These are phyloP conservation scores for Tachysurus fulvidraco DNA, from an alignment of 2,113 vertebrate species.

Conservation along the genomic window DNA sequence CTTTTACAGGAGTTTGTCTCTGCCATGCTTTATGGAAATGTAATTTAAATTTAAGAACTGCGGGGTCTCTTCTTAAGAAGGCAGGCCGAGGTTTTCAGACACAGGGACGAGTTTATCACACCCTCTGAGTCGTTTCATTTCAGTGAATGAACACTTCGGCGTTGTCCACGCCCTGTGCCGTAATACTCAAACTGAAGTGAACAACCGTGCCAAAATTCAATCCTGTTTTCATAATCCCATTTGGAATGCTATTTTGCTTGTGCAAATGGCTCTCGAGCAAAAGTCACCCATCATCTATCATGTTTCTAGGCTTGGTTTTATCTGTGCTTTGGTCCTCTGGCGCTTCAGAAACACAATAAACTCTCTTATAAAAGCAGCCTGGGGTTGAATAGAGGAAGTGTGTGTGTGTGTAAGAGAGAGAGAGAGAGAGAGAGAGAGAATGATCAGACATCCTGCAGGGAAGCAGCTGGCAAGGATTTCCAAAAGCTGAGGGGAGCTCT, in stretches of 20 bases:
- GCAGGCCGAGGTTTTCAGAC: background rate
- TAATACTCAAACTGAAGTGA: slow-evolving; percentile 16
- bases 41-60: background rate
- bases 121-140: background rate
- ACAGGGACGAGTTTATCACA: slow-evolving; percentile 10
- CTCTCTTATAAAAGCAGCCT: slow-evolving; percentile 33
- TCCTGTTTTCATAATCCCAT: slow-evolving; percentile 29
- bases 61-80: background rate
- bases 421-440: background rate
- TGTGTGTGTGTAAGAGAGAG: slow-evolving; percentile 35
- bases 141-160: background rate
- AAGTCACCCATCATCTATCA: slow-evolving; percentile 46
- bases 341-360: slow-evolving; percentile 47
- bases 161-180: background rate
- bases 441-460: slow-evolving; percentile 54
- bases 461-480: slow-evolving; percentile 57
- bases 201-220: slow-evolving; percentile 33
- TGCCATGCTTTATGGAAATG: background rate
- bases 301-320: slow-evolving; percentile 29
- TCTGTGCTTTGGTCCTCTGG: slow-evolving; percentile 12
- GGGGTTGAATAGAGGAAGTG: slow-evolving; percentile 44
- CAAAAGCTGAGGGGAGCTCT: slow-evolving; percentile 50
- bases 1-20: background rate
- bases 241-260: slow-evolving; percentile 37
- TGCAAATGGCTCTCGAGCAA: slow-evolving; percentile 43